Conservation (phyloP, 2,797 vertebrate genomes). For the Galagoides demidoff region DNA sequence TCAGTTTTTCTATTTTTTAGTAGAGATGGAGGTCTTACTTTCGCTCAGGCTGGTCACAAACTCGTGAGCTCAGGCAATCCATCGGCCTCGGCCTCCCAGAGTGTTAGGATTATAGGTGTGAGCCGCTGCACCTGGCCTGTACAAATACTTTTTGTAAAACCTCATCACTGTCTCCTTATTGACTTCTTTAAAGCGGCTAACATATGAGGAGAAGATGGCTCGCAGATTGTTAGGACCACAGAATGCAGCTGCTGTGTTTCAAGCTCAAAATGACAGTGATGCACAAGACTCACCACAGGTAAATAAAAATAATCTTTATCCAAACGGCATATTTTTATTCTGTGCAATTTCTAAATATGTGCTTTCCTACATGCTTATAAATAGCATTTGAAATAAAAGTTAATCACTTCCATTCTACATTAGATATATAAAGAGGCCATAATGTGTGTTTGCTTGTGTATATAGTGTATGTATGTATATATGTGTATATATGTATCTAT, state of each 20-base stretch:
- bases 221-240: constrained; percentile 95
- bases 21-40: no score
- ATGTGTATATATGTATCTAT: not conserved
- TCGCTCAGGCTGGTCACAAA: no score
- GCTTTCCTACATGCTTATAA: constrained; percentile 24
- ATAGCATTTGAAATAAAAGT: constrained; percentile 27
- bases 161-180: constrained; percentile 50
- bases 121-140: no score
- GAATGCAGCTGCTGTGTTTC: constrained; percentile 91
- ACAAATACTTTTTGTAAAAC: constrained; percentile 8
- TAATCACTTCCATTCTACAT: not conserved
- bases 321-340: constrained; percentile 16
- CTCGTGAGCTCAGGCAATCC: no score
- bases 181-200: constrained; percentile 90
- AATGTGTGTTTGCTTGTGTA: not conserved
- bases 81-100: no score
- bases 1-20: no score
- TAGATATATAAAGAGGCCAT: not conserved
- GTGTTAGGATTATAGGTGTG: no score
- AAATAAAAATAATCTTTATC: constrained; percentile 61
- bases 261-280: constrained; percentile 89
- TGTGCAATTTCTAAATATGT: constrained; percentile 18
- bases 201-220: constrained; percentile 97
- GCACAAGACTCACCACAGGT: constrained; percentile 91
- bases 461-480: not conserved